Percentiles rank a stretch among this genome's conserved stretches.
These are phyloP conservation scores for Acipenser ruthenus DNA, from an alignment of 2,797 vertebrate species.

Conservation along the genomic window DNA sequence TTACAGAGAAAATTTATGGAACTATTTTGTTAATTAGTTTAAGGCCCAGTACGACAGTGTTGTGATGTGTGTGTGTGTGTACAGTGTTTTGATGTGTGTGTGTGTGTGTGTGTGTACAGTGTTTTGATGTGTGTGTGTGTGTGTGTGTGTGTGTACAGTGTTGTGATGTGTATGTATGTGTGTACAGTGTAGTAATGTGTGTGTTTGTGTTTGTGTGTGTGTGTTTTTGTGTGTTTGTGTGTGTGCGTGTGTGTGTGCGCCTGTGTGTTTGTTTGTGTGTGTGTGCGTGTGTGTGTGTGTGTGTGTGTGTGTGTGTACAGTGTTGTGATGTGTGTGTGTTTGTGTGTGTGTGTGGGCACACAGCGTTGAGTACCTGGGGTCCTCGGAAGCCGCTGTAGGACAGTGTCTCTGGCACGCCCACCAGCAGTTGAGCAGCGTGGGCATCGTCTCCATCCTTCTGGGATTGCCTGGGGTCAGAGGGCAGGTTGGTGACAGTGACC, in stretches of 20 bases:
- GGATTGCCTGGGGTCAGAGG: slow-evolving; percentile 61
- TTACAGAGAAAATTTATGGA: too few relatives aligned
- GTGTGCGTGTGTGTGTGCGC: neutral
- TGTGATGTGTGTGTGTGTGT: neutral
- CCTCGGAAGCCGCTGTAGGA: slow-evolving; percentile 67
- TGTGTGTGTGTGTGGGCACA: slow-evolving; percentile 18
- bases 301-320: slow-evolving; percentile 7
- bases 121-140: neutral
- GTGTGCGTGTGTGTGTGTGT: slow-evolving; percentile 3
- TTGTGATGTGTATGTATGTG: neutral
- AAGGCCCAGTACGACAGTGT: too few relatives aligned
- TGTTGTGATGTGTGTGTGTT: neutral
- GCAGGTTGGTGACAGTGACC: slow-evolving; percentile 73
- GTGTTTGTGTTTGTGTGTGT: neutral
- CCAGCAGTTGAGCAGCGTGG: slow-evolving; percentile 73
- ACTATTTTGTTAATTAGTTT: too few relatives aligned
- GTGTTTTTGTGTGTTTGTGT: neutral
- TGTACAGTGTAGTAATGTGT: too few relatives aligned
- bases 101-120: neutral
- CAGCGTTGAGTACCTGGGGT: slow-evolving; percentile 29
- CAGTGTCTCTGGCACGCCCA: slow-evolving; percentile 67
- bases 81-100: neutral
- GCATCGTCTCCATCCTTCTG: slow-evolving; percentile 82
- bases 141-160: neutral
- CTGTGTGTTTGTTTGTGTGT: neutral